These are phyloP conservation scores for Hippopotamus amphibius DNA, from an alignment of 2,113 vertebrate genomes.

Conservation along the genomic window DNA sequence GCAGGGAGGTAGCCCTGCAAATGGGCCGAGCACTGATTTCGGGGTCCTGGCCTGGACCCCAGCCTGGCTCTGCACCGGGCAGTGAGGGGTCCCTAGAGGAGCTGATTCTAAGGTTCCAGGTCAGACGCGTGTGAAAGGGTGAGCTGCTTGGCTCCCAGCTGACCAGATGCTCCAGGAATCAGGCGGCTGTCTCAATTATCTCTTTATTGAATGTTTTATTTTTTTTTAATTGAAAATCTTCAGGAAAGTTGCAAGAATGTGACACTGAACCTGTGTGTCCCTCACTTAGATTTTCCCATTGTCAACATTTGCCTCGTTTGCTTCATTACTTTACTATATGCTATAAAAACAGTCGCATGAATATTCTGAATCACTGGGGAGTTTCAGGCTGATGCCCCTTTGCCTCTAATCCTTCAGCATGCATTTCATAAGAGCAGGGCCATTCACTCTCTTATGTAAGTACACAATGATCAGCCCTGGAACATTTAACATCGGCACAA, in stretches of 20 bases:
- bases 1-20: not conserved
- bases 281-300: not conserved
- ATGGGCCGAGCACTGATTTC: not conserved
- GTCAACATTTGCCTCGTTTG: not conserved
- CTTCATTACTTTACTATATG: not conserved
- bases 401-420: not conserved
- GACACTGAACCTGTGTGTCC: rapidly evolving
- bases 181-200: not conserved
- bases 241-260: not conserved
- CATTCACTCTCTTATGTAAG: constrained; percentile 19
- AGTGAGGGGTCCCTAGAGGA: rapidly evolving
- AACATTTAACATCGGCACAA: constrained; percentile 23
- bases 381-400: not conserved
- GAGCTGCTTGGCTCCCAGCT: not conserved
- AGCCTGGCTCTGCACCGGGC: not conserved
- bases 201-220: not conserved
- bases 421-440: constrained; percentile 46
- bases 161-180: not conserved
- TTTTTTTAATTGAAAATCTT: not conserved
- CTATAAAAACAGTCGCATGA: not conserved
- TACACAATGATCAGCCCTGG: not conserved
- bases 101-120: not conserved
- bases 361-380: constrained; percentile 18
- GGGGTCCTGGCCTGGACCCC: not conserved
- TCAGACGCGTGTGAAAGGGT: rapidly evolving